Conservation (phyloP, 2,888 invertebrate species). For the Leptopilina syphax region DNA sequence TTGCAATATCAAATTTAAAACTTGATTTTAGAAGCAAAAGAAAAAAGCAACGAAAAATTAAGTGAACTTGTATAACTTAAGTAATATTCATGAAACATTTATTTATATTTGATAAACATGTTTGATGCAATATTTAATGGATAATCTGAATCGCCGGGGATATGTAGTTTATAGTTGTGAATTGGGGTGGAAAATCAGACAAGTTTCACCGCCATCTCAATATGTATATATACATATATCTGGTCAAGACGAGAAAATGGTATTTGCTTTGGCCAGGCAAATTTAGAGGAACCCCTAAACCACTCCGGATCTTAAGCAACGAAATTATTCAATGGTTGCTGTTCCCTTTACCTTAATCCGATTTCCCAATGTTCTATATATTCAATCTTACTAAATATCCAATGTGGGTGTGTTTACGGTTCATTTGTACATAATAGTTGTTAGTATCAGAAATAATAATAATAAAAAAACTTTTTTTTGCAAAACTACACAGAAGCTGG, state of each 20-base stretch:
- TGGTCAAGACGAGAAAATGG: background rate
- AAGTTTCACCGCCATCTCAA: background rate
- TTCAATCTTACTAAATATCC: background rate
- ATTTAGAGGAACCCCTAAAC: slow-evolving; percentile 1
- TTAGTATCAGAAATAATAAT: background rate
- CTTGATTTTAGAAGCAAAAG: no score
- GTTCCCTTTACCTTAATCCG: slow-evolving; percentile 8
- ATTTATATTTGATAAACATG: no score
- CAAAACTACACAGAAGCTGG: slow-evolving; percentile 79
- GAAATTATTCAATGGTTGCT: slow-evolving; percentile 28
- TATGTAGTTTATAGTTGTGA: background rate
- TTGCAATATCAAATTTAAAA: background rate
- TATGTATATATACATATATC: slow-evolving; percentile 1
- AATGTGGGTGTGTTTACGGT: background rate
- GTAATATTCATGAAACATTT: no score
- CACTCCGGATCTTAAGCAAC: slow-evolving; percentile 21
- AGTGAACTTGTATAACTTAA: no score
- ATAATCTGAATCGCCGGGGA: background rate
- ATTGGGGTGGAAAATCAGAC: slow-evolving; percentile 28
- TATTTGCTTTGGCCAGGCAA: slow-evolving; percentile 12
- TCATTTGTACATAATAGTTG: background rate
- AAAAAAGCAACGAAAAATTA: no score
- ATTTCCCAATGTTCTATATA: slow-evolving; percentile 7
- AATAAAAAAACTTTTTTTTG: background rate
- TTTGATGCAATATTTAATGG: no score